Conservation (phyloP, 2,888 invertebrate species). For the Ecdyonurus torrentis region DNA sequence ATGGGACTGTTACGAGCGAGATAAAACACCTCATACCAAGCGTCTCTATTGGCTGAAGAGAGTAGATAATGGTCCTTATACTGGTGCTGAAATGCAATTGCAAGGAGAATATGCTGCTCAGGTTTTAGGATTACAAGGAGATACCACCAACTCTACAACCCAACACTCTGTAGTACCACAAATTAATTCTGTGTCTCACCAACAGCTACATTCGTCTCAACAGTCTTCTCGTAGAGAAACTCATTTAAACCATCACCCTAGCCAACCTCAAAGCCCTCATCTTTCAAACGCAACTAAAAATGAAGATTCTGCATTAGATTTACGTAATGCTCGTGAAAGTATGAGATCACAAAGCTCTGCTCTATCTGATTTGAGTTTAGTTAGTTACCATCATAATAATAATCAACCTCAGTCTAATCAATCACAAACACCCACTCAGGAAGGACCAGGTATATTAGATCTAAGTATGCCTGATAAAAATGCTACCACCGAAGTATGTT, state of each 20-base stretch:
- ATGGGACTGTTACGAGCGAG: slow-evolving; percentile 81
- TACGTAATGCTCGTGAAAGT: slow-evolving; percentile 22
- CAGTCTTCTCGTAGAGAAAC: slow-evolving; percentile 20
- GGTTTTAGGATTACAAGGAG: slow-evolving; percentile 26
- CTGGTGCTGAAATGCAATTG: slow-evolving; percentile 74
- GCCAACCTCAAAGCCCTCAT: slow-evolving; percentile 7
- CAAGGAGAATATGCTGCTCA: slow-evolving; percentile 89
- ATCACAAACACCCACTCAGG: slow-evolving; percentile 15
- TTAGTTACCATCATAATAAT: not conserved
- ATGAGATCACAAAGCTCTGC: slow-evolving; percentile 11
- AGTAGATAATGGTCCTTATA: slow-evolving; percentile 77
- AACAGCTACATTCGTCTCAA: slow-evolving; percentile 22
- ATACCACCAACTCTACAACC: slow-evolving; percentile 17
- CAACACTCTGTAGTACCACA: slow-evolving; percentile 20
- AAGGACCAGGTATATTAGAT: slow-evolving; percentile 73
- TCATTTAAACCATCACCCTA: slow-evolving; percentile 18
- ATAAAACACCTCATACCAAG: slow-evolving; percentile 69
- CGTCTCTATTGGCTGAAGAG: slow-evolving; percentile 86
- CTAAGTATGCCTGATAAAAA: slow-evolving; percentile 87
- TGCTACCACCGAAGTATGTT: slow-evolving; percentile 66
- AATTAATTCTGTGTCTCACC: slow-evolving; percentile 23
- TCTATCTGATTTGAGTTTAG: slow-evolving; percentile 7
- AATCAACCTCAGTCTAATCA: not conserved
- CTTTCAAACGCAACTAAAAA: slow-evolving; percentile 7
- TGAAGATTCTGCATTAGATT: slow-evolving; percentile 22